These are phyloP conservation scores for Mythimna albipuncta DNA, from an alignment of 2,888 invertebrate genomes.

Conservation along the genomic window DNA sequence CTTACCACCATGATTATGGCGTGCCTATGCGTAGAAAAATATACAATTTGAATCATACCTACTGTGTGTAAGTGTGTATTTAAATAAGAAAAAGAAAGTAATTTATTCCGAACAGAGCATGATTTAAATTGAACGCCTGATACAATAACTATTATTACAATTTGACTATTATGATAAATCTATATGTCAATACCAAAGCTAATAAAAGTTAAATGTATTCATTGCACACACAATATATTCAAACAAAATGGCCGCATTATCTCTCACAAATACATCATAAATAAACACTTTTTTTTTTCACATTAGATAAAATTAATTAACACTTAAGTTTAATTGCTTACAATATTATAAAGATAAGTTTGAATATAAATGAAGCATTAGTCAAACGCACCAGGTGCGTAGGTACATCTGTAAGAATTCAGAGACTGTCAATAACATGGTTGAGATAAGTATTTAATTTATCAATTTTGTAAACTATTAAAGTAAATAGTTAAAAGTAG, in stretches of 20 bases:
- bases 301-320: constrained; percentile 13
- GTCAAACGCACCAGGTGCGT: neutral
- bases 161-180: neutral
- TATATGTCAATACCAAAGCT: neutral
- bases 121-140: too few species aligned
- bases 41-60: too few species aligned
- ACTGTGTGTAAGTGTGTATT: too few species aligned
- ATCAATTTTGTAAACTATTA: neutral
- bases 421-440: neutral
- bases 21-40: too few species aligned
- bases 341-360: constrained; percentile 1
- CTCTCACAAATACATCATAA: constrained; percentile 1
- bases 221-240: neutral
- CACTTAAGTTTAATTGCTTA: constrained; percentile 1
- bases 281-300: neutral
- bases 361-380: neutral
- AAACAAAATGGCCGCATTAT: neutral
- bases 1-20: too few species aligned
- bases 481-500: too few species aligned
- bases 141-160: neutral
- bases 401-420: neutral
- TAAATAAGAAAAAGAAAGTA: too few species aligned
- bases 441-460: neutral
- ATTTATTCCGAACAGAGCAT: too few species aligned
- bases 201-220: constrained; percentile 8